These are phyloP conservation scores for Aporophyla nigra DNA, from an alignment of 2,888 invertebrate species.

Conservation along the genomic window DNA sequence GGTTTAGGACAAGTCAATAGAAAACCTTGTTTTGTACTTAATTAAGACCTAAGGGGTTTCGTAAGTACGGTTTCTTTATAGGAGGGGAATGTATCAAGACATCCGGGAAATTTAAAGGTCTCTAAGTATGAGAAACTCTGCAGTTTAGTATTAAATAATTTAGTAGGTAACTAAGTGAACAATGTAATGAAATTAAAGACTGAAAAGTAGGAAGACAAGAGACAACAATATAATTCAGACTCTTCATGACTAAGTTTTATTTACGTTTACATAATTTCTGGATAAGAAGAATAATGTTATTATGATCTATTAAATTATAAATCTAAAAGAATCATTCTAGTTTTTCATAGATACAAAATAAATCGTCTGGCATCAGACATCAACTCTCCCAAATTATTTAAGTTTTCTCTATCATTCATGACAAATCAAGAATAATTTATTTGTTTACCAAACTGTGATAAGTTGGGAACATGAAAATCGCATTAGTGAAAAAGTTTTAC, in stretches of 20 bases:
- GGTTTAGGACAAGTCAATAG: neutral
- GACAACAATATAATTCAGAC: neutral
- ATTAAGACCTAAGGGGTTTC: too few relatives aligned
- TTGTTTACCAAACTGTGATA: conserved; percentile 15
- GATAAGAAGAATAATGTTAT: too few relatives aligned
- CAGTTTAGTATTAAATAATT: neutral
- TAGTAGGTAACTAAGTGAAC: neutral
- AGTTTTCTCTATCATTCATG: neutral
- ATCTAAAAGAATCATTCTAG: neutral
- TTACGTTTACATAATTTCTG: neutral
- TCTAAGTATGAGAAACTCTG: neutral
- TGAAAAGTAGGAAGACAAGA: neutral
- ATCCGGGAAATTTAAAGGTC: neutral
- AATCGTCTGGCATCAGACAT: neutral
- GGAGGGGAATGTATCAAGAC: neutral
- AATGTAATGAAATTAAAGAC: neutral
- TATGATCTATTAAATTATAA: too few relatives aligned
- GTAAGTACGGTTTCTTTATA: neutral
- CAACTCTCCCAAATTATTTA: neutral
- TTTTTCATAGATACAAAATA: neutral
- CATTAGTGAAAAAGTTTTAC: conserved; percentile 6
- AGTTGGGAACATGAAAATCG: neutral
- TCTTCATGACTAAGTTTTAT: neutral
- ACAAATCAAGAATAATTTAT: neutral
- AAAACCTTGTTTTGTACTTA: neutral